Evolutionary conservation across 2,797 vertebrate genomes (phyloP).

Genomic region (Sandelia bainsii): DNA sequence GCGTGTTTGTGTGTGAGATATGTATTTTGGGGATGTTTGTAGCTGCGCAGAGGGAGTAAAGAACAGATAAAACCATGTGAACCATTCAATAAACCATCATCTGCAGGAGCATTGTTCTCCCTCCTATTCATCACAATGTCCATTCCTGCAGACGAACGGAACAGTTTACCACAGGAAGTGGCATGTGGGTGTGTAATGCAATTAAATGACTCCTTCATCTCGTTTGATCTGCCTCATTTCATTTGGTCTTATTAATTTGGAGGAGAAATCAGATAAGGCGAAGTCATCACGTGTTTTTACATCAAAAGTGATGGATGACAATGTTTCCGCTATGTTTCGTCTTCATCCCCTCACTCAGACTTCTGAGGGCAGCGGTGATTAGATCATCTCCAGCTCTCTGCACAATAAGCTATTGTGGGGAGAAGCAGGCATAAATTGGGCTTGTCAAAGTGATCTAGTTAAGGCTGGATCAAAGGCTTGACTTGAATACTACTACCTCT

Average conservation of each 20-base stretch:
- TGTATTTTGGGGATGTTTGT: constrained; percentile 15
- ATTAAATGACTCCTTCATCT: constrained; percentile 70
- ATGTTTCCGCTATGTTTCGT: constrained; percentile 69
- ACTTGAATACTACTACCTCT: constrained; percentile 51
- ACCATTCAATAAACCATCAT: constrained; percentile 28
- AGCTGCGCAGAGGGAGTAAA: constrained; percentile 6
- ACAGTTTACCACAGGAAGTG: constrained; percentile 45
- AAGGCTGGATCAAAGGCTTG: constrained; percentile 68
- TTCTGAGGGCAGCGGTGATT: constrained; percentile 74
- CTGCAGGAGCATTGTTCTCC: constrained; percentile 50
- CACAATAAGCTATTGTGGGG: constrained; percentile 77
- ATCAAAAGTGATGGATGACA: constrained; percentile 79
- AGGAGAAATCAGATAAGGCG: constrained; percentile 76
- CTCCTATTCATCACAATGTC: constrained; percentile 40
- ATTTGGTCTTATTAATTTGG: constrained; percentile 74
- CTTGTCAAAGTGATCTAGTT: constrained; percentile 69
- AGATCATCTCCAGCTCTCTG: constrained; percentile 71
- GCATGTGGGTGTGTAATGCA: constrained; percentile 70
- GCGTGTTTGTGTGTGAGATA: constrained; percentile 27
- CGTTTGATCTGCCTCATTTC: constrained; percentile 76
- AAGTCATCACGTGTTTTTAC: constrained; percentile 75
- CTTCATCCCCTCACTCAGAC: constrained; percentile 73
- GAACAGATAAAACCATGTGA: constrained; percentile 37
- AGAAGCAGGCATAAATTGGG: constrained; percentile 64
- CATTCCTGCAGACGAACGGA: constrained; percentile 49